These are phyloP conservation scores for Tinamus major DNA, from an alignment of 2,797 vertebrate species.

Conservation along the genomic window DNA sequence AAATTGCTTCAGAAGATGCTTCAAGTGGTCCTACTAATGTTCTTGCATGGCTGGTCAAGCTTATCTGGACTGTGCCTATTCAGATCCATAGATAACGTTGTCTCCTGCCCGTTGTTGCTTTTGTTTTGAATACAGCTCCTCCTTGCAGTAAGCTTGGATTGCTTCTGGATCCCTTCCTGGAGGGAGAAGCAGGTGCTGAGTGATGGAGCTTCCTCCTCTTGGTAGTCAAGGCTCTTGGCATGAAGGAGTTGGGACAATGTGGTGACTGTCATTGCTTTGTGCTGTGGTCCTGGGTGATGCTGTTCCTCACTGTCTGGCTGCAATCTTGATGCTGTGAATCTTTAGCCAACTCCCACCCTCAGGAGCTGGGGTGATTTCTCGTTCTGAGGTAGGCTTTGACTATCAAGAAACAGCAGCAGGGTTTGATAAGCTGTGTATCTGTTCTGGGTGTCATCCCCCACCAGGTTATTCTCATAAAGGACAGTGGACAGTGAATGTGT, in stretches of 20 bases:
- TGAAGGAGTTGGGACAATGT: rapidly evolving
- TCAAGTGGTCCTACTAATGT: background rate
- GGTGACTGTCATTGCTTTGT: background rate
- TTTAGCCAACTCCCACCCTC: background rate
- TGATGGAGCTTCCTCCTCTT: background rate
- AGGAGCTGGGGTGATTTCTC: background rate
- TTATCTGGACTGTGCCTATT: background rate
- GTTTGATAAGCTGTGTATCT: background rate
- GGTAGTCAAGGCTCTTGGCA: background rate
- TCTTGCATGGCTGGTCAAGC: background rate
- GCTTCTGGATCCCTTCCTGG: background rate
- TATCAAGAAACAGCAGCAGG: background rate
- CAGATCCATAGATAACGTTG: background rate
- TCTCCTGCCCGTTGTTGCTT: background rate
- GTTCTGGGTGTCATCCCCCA: background rate
- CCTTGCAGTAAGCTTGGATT: background rate
- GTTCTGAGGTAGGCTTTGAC: background rate
- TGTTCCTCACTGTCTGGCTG: background rate
- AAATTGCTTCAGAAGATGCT: constrained; percentile 10
- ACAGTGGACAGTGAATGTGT: background rate
- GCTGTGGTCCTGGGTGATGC: background rate
- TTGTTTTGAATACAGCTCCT: background rate
- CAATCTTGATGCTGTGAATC: rapidly evolving
- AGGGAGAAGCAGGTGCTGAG: background rate
- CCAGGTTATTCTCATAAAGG: background rate